Evolutionary conservation across 2,797 vertebrate genomes (phyloP).

Genomic region (Schizopygopsis malacanthus): DNA sequence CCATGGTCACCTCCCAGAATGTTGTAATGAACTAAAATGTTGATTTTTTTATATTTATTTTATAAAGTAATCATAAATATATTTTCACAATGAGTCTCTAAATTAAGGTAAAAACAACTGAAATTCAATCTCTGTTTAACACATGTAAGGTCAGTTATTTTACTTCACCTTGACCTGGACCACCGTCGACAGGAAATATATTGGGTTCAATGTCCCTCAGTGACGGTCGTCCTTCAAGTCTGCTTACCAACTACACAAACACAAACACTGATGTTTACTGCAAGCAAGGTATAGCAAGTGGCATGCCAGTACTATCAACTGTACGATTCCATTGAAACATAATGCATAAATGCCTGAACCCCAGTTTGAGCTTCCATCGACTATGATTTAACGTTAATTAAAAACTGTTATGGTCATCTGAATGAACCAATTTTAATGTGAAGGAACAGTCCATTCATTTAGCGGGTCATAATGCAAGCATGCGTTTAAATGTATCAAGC

Average conservation of each 20-base stretch:
- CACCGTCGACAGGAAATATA: slow-evolving; percentile 85
- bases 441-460: neutral
- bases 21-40: neutral
- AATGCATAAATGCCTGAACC: neutral
- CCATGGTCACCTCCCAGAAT: neutral
- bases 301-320: neutral
- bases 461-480: neutral
- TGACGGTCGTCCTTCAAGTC: slow-evolving; percentile 85
- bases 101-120: neutral
- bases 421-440: neutral
- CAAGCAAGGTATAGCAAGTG: neutral
- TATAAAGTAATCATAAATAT: neutral
- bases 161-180: slow-evolving; percentile 82
- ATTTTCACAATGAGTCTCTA: neutral
- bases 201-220: slow-evolving; percentile 86
- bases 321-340: neutral
- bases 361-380: neutral
- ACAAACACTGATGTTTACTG: neutral
- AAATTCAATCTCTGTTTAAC: neutral
- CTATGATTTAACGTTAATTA: neutral
- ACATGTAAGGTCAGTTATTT: neutral
- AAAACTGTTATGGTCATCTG: neutral
- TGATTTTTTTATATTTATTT: too few relatives aligned
- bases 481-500: neutral
- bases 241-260: slow-evolving; percentile 83